A percentile compares a stretch with the other conserved stretches of the same genome.
Conservation (phyloP, 2,797 vertebrate genomes). For the Pangasius sanitwongsei region DNA sequence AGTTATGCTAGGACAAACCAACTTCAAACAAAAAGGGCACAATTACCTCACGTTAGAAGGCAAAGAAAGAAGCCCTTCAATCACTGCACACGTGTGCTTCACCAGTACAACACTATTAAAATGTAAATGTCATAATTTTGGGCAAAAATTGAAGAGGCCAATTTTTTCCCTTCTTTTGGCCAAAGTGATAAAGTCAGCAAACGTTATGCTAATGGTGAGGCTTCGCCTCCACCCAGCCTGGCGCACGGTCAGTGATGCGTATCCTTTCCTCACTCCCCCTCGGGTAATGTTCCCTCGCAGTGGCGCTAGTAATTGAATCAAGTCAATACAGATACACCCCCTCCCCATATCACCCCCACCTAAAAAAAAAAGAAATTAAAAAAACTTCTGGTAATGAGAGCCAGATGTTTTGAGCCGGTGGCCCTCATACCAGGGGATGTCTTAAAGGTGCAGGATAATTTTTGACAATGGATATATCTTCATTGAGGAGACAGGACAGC, state of each 20-base stretch:
- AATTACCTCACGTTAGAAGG: constrained; percentile 47
- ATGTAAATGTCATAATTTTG: constrained; percentile 87
- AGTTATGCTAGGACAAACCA: neutral
- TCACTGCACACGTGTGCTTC: constrained; percentile 73
- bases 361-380: constrained; percentile 54
- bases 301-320: constrained; percentile 89
- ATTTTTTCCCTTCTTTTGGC: constrained; percentile 69
- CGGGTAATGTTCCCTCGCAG: constrained; percentile 75
- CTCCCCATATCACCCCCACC: constrained; percentile 55
- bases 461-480: constrained; percentile 76
- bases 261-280: constrained; percentile 64
- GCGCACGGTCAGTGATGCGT: constrained; percentile 71
- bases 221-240: constrained; percentile 57
- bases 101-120: constrained; percentile 83
- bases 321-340: constrained; percentile 79
- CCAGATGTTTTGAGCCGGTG: constrained; percentile 77
- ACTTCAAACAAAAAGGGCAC: constrained; percentile 41
- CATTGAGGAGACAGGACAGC: constrained; percentile 75
- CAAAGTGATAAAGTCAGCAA: constrained; percentile 82
- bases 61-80: constrained; percentile 31
- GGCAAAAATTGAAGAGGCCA: constrained; percentile 74
- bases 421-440: constrained; percentile 68
- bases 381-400: constrained; percentile 79
- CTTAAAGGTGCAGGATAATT: constrained; percentile 78
- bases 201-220: constrained; percentile 70